These are phyloP conservation scores for Gavia stellata DNA, from an alignment of 2,113 vertebrate genomes.

Conservation along the genomic window DNA sequence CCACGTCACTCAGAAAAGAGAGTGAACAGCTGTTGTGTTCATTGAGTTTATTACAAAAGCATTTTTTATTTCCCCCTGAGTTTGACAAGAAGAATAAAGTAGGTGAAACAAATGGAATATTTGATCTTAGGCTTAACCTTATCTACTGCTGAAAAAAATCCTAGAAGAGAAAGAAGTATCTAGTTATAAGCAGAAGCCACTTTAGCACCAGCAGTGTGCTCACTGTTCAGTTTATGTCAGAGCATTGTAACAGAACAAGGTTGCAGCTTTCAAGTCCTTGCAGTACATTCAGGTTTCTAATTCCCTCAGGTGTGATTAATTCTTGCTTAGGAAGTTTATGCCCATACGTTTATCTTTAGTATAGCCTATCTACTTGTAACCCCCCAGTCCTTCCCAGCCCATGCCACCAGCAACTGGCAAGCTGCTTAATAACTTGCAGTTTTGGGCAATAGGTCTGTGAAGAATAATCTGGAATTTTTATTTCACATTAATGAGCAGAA, in stretches of 20 bases:
- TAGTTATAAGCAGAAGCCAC: background rate
- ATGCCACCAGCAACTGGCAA: background rate
- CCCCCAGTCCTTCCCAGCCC: background rate
- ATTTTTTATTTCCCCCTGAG: background rate
- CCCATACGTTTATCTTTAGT: background rate
- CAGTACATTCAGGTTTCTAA: background rate
- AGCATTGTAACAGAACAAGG: background rate
- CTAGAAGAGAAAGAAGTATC: background rate
- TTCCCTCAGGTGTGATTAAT: background rate
- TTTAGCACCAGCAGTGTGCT: background rate
- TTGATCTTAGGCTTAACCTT: slow-evolving; percentile 8
- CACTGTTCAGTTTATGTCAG: background rate
- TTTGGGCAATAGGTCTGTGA: background rate
- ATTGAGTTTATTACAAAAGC: slow-evolving; percentile 9
- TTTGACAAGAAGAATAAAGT: background rate
- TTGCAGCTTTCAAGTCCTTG: background rate
- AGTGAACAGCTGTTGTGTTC: background rate
- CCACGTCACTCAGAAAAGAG: background rate
- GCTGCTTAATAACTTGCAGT: background rate
- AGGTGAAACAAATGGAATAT: background rate
- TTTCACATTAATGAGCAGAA: background rate
- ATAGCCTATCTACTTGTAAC: background rate
- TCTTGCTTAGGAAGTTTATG: background rate
- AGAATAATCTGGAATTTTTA: background rate
- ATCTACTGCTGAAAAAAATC: background rate